Evolutionary conservation across 2,888 invertebrate species (phyloP).

Genomic region (Apodemia mormo): DNA sequence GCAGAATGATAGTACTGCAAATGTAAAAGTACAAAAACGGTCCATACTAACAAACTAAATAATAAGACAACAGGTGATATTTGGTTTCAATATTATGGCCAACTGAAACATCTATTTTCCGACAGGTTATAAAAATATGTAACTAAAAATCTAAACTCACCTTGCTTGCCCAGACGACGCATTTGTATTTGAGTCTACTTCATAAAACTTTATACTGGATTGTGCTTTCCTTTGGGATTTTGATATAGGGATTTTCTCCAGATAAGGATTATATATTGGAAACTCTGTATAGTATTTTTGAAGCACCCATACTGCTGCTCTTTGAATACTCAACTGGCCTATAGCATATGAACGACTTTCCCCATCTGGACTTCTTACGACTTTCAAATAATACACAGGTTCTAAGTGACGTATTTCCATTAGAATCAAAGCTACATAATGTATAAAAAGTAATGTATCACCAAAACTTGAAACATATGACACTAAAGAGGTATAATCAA

Average conservation of each 20-base stretch:
- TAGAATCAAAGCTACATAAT: slow-evolving; percentile 95
- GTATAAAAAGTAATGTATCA: slow-evolving; percentile 96
- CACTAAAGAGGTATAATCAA: slow-evolving; percentile 93
- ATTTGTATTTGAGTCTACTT: slow-evolving; percentile 91
- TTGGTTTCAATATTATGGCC: too few relatives aligned
- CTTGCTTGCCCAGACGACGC: slow-evolving; percentile 87
- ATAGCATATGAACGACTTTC: slow-evolving; percentile 93
- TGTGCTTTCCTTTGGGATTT: slow-evolving; percentile 90
- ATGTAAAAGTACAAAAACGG: too few relatives aligned
- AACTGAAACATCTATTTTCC: neutral
- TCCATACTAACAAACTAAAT: too few relatives aligned
- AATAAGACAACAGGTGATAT: too few relatives aligned
- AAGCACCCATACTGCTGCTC: slow-evolving; percentile 96
- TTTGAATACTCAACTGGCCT: slow-evolving; percentile 95
- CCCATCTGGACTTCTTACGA: slow-evolving; percentile 98
- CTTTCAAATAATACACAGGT: slow-evolving; percentile 93
- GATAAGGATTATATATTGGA: slow-evolving; percentile 97
- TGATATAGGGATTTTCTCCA: slow-evolving; percentile 94
- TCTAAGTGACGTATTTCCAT: slow-evolving; percentile 96
- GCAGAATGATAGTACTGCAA: too few relatives aligned
- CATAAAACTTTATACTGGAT: slow-evolving; percentile 97
- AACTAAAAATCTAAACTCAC: slow-evolving; percentile 44
- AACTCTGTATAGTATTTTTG: slow-evolving; percentile 98
- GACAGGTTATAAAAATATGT: neutral
- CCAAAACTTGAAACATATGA: slow-evolving; percentile 95